A percentile compares a stretch with the other conserved stretches of the same genome.
Evolutionary conservation across 2,113 vertebrate species (phyloP).

Genomic region (Rhadina sibilatrix): DNA sequence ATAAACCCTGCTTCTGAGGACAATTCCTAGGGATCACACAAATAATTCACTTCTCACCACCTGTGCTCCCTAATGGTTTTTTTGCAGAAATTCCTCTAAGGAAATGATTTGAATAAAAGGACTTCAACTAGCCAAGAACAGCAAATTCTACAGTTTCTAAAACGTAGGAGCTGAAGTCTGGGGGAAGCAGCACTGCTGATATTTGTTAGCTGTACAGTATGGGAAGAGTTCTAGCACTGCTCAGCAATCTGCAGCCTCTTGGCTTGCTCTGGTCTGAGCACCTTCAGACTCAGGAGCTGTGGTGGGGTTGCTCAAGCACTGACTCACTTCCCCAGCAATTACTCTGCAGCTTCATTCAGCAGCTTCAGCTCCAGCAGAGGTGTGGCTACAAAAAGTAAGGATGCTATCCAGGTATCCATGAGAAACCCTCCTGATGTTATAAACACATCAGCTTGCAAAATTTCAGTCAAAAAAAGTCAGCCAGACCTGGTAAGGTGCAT

Average conservation of each 20-base stretch:
- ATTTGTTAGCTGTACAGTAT: background rate
- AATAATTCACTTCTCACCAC: background rate
- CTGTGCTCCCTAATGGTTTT: background rate
- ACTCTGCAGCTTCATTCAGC: background rate
- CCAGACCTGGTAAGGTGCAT: background rate
- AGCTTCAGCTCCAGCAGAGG: background rate
- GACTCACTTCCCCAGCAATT: constrained; percentile 43
- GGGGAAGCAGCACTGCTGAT: background rate
- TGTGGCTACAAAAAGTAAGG: background rate
- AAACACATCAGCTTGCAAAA: background rate
- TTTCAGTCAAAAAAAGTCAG: background rate
- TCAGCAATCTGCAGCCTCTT: background rate
- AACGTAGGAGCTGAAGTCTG: background rate
- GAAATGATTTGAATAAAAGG: background rate
- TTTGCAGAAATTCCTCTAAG: background rate
- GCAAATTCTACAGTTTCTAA: background rate
- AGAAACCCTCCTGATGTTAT: background rate
- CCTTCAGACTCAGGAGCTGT: background rate
- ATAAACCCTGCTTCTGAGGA: background rate
- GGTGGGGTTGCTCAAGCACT: background rate
- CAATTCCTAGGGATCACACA: background rate
- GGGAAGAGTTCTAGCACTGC: background rate
- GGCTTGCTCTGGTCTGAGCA: background rate
- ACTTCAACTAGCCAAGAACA: background rate
- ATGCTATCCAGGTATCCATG: constrained; percentile 8